Base-by-base conservation (phyloP, 2,888 invertebrate genomes). In the Philereme vetulata region DNA sequence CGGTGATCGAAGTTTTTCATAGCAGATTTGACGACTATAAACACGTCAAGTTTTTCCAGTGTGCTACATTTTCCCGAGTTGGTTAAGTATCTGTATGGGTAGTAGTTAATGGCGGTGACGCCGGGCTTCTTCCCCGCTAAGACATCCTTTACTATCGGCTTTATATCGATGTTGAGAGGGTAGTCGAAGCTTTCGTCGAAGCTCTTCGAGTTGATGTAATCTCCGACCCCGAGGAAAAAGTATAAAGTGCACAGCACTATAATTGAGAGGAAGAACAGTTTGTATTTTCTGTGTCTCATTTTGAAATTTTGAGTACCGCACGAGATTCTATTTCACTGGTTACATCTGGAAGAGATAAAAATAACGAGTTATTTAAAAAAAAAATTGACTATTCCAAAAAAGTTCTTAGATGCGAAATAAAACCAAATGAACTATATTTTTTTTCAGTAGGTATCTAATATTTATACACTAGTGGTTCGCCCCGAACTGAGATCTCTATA, bases 21-120 rank as follows among this genome's bases (percentile, higher is more conserved):
- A 0, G 96, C 94, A 4, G 97, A 97, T 87, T 98, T 98, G 0
- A 98, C 94, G 32, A 97, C 80, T 64, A 96, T 95, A 32, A 97
- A 94, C 8, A 98, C 80, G 68, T 95, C 93, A 55, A 96, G 84
- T 51, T 79, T 81, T n/a, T 84, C 79, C 52, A 93, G 88, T 5
- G 93, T 90, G 60, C 93, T 88, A 63, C 90, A 90, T 73, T 82
- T 87, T 2, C 83, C 84, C 0, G 90, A 88, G 56, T 85, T 88
- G 0, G 82, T 85, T 53, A 95, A 75, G 80, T 93, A 96, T 52
- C 91, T 88, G 77, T 94, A 95, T 47, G 95, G 94, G 76, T 96
- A 96, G 33, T 85, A 77, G 76, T 96, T 96, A 45, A 97, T 95
- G 0, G 96, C 95, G 10, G 88, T 74, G 0, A 95, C 81, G 10